phyloP scores from a whole-genome alignment of 2,113 vertebrate genomes.

The Spheniscus mendiculus region DNA sequence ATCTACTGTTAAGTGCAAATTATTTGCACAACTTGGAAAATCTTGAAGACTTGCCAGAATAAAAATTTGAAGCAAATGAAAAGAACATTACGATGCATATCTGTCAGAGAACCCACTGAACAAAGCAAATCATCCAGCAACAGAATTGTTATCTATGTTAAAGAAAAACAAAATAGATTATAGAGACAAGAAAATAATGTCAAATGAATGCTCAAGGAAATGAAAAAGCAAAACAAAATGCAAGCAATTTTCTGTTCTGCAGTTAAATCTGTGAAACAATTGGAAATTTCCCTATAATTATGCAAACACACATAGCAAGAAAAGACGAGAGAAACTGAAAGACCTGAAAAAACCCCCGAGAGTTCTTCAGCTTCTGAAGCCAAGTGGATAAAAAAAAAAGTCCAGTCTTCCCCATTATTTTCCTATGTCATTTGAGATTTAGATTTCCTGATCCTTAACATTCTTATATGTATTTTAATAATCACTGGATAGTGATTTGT shows the following conservation, averaged over 20 bases:
- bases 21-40: neutral
- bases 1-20: neutral
- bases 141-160: neutral
- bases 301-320: neutral
- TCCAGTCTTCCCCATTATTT: neutral
- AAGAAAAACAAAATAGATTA: neutral
- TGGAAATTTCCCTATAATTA: neutral
- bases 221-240: neutral
- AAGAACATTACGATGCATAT: neutral
- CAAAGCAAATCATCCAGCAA: neutral
- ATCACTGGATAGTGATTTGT: neutral
- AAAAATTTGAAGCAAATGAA: neutral
- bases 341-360: neutral
- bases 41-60: neutral
- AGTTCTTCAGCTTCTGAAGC: neutral
- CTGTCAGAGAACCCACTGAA: neutral
- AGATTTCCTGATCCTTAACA: neutral
- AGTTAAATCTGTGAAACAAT: neutral
- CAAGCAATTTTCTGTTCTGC: neutral
- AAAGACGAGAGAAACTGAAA: neutral
- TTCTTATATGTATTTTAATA: neutral
- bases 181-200: neutral
- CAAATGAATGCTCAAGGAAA: neutral
- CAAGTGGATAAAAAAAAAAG: neutral
- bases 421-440: neutral